Base-by-base conservation (phyloP, 2,797 vertebrate species). In the Knipowitschia caucasica region DNA sequence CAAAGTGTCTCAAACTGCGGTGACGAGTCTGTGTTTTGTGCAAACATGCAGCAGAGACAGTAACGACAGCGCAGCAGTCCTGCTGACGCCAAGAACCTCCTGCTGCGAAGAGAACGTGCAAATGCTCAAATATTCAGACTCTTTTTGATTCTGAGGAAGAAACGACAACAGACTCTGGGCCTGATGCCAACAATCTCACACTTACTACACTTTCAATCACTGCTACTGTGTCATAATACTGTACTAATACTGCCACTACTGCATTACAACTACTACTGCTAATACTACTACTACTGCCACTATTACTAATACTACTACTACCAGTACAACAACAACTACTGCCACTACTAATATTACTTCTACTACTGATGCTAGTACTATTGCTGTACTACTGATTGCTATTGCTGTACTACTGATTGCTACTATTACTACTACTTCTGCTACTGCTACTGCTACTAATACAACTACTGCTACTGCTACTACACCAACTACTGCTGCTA, bases 91-190 rank as follows among this genome's bases (percentile, higher is more conserved):
- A 39, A 56, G 71, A 69, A 47, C 34, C 67, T 7, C 62, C 43
- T 59, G 4, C 53, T 42, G 66, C 14, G 56, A 49, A 23, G 52
- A 36, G 69, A 50, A 46, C 9, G 58, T 44, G 44, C 4, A 59
- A 63, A 69, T 56, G 60, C 46, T 75, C 2, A 77, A 77, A 72
- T 80, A 72, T 79, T 78, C 64, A 74, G 65, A 73, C 57, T 57
- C 59, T 62, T 50, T 42, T 3, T 29, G 12, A 2, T 50, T 24
- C 49, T 29, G 59, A 55, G 53, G 29, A 60, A 21, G 24, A n/a
- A n/a, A n/a, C n/a, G n/a, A 35, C 34, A 46, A 40, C 27, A 18
- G 20, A 4, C n/a, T 5, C 58, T 56, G 34, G 3, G 34, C 69
- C 64, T 60, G 64, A 72, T 75, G 63, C 3, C 8, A 35, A 7